Evolutionary conservation across 2,113 vertebrate genomes (phyloP), one percentile per base, ranked within the genome.

Genomic region (Oryzias celebensis): DNA sequence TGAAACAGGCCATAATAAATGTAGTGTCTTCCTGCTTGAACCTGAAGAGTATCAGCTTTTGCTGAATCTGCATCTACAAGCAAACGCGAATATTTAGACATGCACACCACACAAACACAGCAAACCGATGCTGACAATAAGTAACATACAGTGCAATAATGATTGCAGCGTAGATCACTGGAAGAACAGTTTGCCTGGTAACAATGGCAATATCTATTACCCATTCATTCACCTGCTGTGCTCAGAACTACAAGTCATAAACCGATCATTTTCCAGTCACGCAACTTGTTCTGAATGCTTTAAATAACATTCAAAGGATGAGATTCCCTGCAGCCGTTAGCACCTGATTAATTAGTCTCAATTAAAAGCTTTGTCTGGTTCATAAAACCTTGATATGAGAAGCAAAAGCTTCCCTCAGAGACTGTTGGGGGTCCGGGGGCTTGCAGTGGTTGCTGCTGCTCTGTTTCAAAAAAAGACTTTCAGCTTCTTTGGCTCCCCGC

Each of bases 361-460:
- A 82, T 80, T 76, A 82, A 59, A 56, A 52, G 52, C 52, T 64
- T 49, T 44, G 54, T 67, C 16, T 57, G 10, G 43, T 63, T 71
- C 56, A 52, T 56, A 61, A 78, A 73, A 66, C 62, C 41, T 46
- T 18, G 73, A 73, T 24, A 2, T 66, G 72, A 67, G 57, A 54
- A 77, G 70, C 70, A 75, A 61, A 78, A 64, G 43, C 60, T 73
- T 79, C 58, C 77, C 72, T 68, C 44, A 12, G 64, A 76, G 52
- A 43, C 48, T 67, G 71, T 64, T 60, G 42, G 71, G 52, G 68
- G 78, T 80, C 73, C 68, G 48, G 52, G 26, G 60, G 49, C 52
- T 68, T 63, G 72, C 72, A 61, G 62, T 73, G 73, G 66, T 58
- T 78, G 68, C 68, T 73, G 56, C 63, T 65, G 76, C 58, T 52